Conservation (phyloP, 2,888 invertebrate species). For the Stenotaenia linearis region DNA sequence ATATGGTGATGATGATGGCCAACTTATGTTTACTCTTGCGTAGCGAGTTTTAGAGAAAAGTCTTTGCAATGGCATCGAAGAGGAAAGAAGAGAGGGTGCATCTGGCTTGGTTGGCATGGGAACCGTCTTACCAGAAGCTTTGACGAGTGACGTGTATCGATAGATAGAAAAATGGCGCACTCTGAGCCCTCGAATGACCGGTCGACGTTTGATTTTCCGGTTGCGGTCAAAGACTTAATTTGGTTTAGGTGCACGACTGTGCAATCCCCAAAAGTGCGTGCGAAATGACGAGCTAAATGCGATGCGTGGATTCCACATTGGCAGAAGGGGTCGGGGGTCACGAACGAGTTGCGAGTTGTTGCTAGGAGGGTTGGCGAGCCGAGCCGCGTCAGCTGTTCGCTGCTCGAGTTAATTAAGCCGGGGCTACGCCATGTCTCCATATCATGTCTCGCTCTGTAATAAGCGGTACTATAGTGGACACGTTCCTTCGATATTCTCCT, state of each 20-base stretch:
- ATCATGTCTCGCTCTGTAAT: background rate
- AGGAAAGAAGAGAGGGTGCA: conserved; percentile 19
- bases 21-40: conserved; percentile 24
- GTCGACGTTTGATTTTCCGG: background rate
- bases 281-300: conserved; percentile 17
- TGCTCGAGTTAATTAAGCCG: conserved; percentile 17
- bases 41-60: conserved; percentile 26
- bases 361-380: conserved; percentile 2
- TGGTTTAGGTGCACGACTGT: background rate
- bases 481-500: conserved; percentile 13
- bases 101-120: background rate
- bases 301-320: conserved; percentile 8
- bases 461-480: conserved; percentile 21
- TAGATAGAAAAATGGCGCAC: background rate
- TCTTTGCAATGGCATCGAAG: conserved; percentile 19
- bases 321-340: background rate
- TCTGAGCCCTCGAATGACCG: background rate
- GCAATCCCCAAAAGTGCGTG: background rate
- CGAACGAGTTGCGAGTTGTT: background rate
- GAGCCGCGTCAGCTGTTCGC: conserved; percentile 18
- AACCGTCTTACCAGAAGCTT: background rate
- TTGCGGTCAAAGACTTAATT: background rate
- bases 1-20: conserved; percentile 26
- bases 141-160: background rate
- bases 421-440: background rate